phyloP scores from a whole-genome alignment of 2,113 vertebrate species.

The Otus sunia region DNA sequence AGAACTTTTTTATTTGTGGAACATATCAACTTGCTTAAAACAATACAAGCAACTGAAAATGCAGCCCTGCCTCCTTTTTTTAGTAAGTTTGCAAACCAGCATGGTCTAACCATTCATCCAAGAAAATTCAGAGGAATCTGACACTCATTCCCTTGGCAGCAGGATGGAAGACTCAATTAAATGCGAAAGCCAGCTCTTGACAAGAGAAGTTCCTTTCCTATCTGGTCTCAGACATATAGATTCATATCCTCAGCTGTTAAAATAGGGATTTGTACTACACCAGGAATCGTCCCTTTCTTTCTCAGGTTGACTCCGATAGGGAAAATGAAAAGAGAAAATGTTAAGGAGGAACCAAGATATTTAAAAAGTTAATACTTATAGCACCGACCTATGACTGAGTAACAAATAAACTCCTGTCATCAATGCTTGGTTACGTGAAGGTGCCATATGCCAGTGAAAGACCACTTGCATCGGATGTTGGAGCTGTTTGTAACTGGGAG shows the following conservation, averaged over 20 bases:
- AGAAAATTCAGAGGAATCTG: constrained; percentile 11
- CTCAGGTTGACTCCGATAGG: neutral
- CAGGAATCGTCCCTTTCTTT: neutral
- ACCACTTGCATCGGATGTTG: neutral
- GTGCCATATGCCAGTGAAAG: neutral
- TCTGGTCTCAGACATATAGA: neutral
- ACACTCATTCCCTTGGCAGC: neutral
- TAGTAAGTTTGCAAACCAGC: neutral
- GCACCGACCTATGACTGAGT: neutral
- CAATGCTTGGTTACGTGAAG: neutral
- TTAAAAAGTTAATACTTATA: neutral
- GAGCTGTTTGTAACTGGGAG: neutral
- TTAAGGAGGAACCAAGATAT: neutral
- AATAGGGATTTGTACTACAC: neutral
- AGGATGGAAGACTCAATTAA: neutral
- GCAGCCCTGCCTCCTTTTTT: neutral
- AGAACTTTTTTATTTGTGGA: neutral
- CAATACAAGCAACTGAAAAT: neutral
- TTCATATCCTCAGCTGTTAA: neutral
- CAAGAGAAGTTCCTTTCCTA: neutral
- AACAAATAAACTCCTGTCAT: neutral
- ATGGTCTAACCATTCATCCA: neutral
- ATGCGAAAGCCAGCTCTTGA: neutral
- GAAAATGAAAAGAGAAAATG: neutral
- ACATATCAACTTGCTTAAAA: neutral